Evolutionary conservation across 1,140 invertebrate species (phyloP).

Genomic region (Eurytemora carolleeae): DNA sequence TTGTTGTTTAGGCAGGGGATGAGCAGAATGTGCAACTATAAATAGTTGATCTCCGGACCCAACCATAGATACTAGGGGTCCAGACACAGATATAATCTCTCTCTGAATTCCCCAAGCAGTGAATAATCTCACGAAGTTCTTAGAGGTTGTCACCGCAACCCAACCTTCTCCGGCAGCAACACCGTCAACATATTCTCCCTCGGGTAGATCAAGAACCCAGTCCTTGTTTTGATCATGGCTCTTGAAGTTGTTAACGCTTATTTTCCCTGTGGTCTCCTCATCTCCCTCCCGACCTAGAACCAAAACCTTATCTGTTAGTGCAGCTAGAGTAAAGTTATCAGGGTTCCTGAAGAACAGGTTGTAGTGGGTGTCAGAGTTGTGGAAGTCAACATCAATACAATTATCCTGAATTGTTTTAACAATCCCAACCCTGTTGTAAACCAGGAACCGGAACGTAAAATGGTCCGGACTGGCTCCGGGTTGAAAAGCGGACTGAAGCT

Average conservation of each 20-base stretch:
- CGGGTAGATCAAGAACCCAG: constrained; percentile 54
- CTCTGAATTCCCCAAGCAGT: constrained; percentile 63
- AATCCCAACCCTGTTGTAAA: constrained; percentile 71
- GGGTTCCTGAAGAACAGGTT: constrained; percentile 67
- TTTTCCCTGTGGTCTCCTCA: constrained; percentile 36
- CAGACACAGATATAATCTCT: constrained; percentile 48
- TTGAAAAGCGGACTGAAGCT: constrained; percentile 46
- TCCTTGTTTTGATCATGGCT: constrained; percentile 63
- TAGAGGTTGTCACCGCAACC: constrained; percentile 52
- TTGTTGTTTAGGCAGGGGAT: constrained; percentile 26
- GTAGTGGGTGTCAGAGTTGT: constrained; percentile 71
- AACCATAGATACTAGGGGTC: constrained; percentile 44
- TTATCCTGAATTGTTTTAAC: constrained; percentile 45
- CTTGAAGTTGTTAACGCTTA: constrained; percentile 49
- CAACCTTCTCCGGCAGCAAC: constrained; percentile 47
- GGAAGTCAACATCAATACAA: constrained; percentile 84
- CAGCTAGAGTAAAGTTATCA: constrained; percentile 49
- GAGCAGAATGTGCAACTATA: constrained; percentile 49
- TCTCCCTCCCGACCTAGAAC: constrained; percentile 46
- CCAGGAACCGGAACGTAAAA: constrained; percentile 57
- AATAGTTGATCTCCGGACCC: constrained; percentile 46
- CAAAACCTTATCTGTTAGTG: constrained; percentile 52
- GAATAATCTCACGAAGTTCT: constrained; percentile 53
- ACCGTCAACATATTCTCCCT: constrained; percentile 50
- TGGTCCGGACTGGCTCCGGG: constrained; percentile 66